phyloP scores from a whole-genome alignment of 2,113 vertebrate species.

The Puntigrus tetrazona region DNA sequence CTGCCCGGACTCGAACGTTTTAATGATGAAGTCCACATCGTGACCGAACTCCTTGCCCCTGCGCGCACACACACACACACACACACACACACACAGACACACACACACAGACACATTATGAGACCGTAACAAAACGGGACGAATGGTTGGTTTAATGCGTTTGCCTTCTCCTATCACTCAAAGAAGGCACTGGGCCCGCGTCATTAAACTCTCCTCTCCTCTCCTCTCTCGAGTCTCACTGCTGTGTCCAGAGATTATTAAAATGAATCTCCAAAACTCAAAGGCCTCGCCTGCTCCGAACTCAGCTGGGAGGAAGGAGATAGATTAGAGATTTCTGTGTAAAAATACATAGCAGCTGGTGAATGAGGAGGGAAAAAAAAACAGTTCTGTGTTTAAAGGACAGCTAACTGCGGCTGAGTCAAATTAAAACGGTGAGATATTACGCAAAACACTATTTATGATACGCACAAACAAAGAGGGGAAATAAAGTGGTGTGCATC shows the following conservation, averaged over 20 bases:
- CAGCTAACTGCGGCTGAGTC: background rate
- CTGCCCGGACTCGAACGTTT: constrained; percentile 74
- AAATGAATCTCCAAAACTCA: constrained; percentile 50
- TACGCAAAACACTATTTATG: background rate
- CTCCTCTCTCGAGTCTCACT: constrained; percentile 61
- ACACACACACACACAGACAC: constrained; percentile 26
- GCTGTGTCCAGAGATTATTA: constrained; percentile 61
- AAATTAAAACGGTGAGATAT: background rate
- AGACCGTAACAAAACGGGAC: constrained; percentile 11
- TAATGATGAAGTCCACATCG: constrained; percentile 92
- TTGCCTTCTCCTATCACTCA: constrained; percentile 58
- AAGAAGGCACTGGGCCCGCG: constrained; percentile 61
- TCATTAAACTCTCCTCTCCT: constrained; percentile 61
- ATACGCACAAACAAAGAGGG: background rate
- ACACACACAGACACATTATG: background rate
- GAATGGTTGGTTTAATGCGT: constrained; percentile 53
- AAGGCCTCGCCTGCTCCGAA: background rate
- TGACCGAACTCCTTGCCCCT: constrained; percentile 91
- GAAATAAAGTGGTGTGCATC: too few species aligned
- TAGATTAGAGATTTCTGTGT: background rate
- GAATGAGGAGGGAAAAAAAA: background rate
- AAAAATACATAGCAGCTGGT: background rate
- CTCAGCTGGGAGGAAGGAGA: background rate
- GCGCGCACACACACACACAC: constrained; percentile 47
- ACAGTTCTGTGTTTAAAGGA: background rate